These are phyloP conservation scores for Noctua janthina DNA, from an alignment of 2,888 invertebrate species.

Conservation along the genomic window DNA sequence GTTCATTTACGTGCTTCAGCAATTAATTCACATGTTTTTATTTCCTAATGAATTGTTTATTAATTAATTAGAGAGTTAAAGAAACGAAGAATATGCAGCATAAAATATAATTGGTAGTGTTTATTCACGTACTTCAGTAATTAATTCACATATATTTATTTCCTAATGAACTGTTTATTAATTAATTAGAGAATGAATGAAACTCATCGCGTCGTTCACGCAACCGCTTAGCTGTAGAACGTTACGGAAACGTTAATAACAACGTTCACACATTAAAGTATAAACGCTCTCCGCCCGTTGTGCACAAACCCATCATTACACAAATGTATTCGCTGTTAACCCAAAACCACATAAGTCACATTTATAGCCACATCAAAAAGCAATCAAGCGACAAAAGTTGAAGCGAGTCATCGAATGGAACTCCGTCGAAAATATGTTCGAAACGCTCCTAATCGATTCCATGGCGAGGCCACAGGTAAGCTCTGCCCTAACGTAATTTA, in stretches of 20 bases:
- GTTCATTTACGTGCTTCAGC: background rate
- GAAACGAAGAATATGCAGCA: constrained; percentile 11
- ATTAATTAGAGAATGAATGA: constrained; percentile 38
- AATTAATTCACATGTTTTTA: constrained; percentile 29
- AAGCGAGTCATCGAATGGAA: constrained; percentile 82
- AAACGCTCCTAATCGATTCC: constrained; percentile 85
- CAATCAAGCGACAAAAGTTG: constrained; percentile 88
- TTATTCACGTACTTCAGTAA: constrained; percentile 2
- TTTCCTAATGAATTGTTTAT: constrained; percentile 19
- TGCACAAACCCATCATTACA: constrained; percentile 86
- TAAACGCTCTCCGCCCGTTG: constrained; percentile 82
- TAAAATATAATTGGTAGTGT: constrained; percentile 12
- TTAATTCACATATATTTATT: constrained; percentile 29
- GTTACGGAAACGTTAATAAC: constrained; percentile 78
- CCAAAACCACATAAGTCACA: constrained; percentile 89
- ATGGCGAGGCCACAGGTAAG: constrained; percentile 77
- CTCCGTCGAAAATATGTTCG: constrained; percentile 78
- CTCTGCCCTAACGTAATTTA: constrained; percentile 79
- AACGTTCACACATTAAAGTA: constrained; percentile 81
- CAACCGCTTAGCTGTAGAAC: constrained; percentile 28
- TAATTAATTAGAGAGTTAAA: constrained; percentile 34
- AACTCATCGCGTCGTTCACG: constrained; percentile 44
- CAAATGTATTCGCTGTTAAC: constrained; percentile 82
- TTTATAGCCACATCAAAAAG: constrained; percentile 90
- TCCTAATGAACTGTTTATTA: constrained; percentile 22